Conservation (phyloP, 2,888 invertebrate genomes). For the Megaustenia siamemsis region DNA sequence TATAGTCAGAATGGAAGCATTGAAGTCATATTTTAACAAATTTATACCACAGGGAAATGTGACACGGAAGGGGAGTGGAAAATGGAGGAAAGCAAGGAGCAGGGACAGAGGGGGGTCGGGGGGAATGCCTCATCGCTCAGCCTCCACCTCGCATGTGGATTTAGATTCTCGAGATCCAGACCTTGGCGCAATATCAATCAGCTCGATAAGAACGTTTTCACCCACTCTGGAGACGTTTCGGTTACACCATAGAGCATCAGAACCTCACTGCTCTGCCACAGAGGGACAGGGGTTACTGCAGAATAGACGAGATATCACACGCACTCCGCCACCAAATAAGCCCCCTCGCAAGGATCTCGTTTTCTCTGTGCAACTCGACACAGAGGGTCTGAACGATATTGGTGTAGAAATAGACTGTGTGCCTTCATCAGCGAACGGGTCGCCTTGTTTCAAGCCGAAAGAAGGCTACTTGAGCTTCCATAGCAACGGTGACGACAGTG, state of each 20-base stretch:
- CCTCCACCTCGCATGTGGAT: conserved; percentile 60
- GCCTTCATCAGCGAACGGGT: conserved; percentile 40
- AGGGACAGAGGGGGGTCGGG: conserved; percentile 28
- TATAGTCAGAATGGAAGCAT: conserved; percentile 67
- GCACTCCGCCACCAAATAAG: conserved; percentile 70
- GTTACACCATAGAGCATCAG: conserved; percentile 40
- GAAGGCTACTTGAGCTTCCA: neutral
- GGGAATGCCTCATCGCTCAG: conserved; percentile 54
- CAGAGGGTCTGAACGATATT: conserved; percentile 60
- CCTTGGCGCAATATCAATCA: conserved; percentile 1
- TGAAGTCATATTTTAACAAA: conserved; percentile 72
- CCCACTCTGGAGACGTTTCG: conserved; percentile 28
- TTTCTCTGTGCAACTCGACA: conserved; percentile 66
- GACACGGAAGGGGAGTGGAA: conserved; percentile 61
- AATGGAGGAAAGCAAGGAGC: conserved; percentile 51
- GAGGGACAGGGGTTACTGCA: neutral
- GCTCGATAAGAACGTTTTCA: conserved; percentile 27
- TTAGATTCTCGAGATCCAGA: conserved; percentile 43
- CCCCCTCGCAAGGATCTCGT: conserved; percentile 73
- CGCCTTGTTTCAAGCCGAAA: conserved; percentile 43
- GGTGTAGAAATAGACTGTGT: conserved; percentile 68
- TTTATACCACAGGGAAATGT: conserved; percentile 58
- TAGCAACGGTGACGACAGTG: neutral
- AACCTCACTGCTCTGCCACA: conserved; percentile 25
- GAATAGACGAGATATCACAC: conserved; percentile 41